Conservation (phyloP, 1,140 invertebrate species). For the Danaus plexippus region DNA sequence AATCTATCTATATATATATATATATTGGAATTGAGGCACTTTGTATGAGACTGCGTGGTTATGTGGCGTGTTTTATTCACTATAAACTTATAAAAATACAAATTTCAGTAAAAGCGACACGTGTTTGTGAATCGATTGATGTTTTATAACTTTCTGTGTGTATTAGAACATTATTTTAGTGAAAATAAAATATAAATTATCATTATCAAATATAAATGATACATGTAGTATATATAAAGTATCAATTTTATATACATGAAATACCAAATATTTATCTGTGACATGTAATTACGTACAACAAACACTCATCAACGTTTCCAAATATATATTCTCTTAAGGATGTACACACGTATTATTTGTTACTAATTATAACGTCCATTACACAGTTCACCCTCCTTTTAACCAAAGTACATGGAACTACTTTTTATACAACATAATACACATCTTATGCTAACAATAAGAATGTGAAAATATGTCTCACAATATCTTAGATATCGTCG, state of each 20-base stretch:
- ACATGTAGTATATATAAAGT: conserved; percentile 41
- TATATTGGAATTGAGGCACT: conserved; percentile 33
- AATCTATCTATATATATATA: conserved; percentile 20
- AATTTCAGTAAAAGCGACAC: conserved; percentile 52
- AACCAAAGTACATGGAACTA: conserved; percentile 63
- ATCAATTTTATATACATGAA: conserved; percentile 43
- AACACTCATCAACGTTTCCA: conserved; percentile 66
- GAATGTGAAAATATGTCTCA: conserved; percentile 69
- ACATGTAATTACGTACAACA: conserved; percentile 65
- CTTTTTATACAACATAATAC: conserved; percentile 62
- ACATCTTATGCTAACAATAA: conserved; percentile 59
- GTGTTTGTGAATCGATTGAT: conserved; percentile 44
- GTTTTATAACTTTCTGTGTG: too few relatives aligned
- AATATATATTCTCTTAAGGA: conserved; percentile 67
- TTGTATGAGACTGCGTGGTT: conserved; percentile 39
- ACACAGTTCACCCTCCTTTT: conserved; percentile 61
- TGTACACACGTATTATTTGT: conserved; percentile 55
- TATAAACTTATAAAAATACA: conserved; percentile 13
- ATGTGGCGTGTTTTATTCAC: conserved; percentile 15
- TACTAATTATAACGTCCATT: conserved; percentile 64
- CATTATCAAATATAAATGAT: conserved; percentile 48
- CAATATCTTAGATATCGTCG: conserved; percentile 59
- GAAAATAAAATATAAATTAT: conserved; percentile 38
- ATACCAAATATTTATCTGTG: conserved; percentile 61
- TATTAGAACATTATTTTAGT: too few relatives aligned